Evolutionary conservation across 2,797 vertebrate species (phyloP), one percentile per base, ranked within the genome.

Genomic region (Xiphophorus birchmanni): DNA sequence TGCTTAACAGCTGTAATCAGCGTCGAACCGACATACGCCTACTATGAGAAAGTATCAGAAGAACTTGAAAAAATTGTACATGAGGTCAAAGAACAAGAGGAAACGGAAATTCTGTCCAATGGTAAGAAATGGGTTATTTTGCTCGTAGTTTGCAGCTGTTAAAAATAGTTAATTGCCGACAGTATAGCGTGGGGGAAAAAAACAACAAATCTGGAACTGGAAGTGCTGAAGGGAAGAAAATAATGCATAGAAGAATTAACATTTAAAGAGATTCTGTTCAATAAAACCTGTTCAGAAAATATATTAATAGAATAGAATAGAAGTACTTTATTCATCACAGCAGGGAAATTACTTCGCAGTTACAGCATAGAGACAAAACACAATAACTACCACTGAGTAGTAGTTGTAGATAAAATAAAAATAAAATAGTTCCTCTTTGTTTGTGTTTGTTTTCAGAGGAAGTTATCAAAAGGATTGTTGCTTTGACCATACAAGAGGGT

Each of bases 41-140:
- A 95, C 89, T 97, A 96, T 60, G 87, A 96, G 0, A 95, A 87
- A 5, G 93, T 97, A 63, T 94, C 97, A 0, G 93, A 96, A 58
- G 97, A 97, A 90, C 88, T 96, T 1, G 92, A 96, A 63, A 94
- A 86, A 88, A 96, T 97, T 0, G 93, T 96, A 48, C 93, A 95
- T 12, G 96, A 96, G 85, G 94, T 96, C 1, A 91, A 95, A 89
- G 92, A 87, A 12, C 94, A 92, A 44, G 93, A 94, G 77, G 89
- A 93, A 81, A 84, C 40, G 21, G 15, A 35, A 8, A 32, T 10
- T 0, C 93, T 95, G 4, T 80, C 90, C 71, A 88, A 96, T 37
- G 95, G 95, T 92, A 87, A 90, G 81, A 78, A 79, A 29, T 21
- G 0, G 3, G 21, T 50, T 17, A 40, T 29, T 21, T 60, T 74